Evolutionary conservation across 2,113 vertebrate genomes (phyloP).

Genomic region (Centropus unirufus): DNA sequence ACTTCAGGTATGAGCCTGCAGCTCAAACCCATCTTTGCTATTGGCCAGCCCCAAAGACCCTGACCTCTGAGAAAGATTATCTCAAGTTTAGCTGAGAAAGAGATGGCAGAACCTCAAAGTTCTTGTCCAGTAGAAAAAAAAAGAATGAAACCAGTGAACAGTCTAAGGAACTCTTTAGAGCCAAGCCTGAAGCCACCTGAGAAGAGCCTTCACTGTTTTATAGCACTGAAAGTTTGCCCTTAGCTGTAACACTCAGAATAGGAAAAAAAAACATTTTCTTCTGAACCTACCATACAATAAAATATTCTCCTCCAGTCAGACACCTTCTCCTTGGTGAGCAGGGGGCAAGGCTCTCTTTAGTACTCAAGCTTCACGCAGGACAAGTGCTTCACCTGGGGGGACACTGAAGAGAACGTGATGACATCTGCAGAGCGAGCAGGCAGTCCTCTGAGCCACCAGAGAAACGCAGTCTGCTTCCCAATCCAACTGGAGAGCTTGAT

Average conservation of each 20-base stretch:
- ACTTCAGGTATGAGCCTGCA: neutral
- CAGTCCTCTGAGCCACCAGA: neutral
- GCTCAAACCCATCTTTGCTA: neutral
- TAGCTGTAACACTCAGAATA: neutral
- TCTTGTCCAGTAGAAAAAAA: neutral
- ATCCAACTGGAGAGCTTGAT: neutral
- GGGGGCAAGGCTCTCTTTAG: neutral
- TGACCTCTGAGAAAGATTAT: neutral
- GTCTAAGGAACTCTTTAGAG: neutral
- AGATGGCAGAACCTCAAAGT: neutral
- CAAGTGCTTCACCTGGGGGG: neutral
- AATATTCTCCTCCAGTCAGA: neutral
- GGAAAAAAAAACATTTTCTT: neutral
- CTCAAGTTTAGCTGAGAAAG: neutral
- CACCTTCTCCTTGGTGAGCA: neutral
- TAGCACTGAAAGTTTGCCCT: neutral
- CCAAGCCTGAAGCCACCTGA: neutral
- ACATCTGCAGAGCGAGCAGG: neutral
- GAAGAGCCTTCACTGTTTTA: neutral
- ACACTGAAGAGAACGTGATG: neutral
- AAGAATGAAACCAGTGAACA: neutral
- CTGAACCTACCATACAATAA: neutral
- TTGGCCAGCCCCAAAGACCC: neutral
- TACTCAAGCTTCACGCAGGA: neutral
- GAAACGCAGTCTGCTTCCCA: neutral